A percentile compares a stretch with the other conserved stretches of the same genome.
Conservation (phyloP, 2,888 invertebrate genomes). For the Apoderus coryli region DNA sequence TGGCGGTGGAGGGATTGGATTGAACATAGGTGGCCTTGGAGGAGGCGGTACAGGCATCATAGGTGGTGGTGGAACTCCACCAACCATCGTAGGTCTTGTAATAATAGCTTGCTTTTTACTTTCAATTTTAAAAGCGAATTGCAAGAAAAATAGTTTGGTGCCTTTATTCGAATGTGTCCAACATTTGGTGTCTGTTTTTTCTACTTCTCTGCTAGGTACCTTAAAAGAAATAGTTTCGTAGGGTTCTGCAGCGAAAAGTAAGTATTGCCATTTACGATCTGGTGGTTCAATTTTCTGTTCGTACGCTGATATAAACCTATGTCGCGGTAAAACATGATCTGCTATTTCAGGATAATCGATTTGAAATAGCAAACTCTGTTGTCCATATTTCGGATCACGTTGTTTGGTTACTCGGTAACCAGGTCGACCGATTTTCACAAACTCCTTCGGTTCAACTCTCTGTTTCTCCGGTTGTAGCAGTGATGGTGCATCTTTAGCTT, state of each 20-base stretch:
- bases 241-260: conserved; percentile 96
- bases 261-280: conserved; percentile 98
- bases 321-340: conserved; percentile 77
- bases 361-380: conserved; percentile 95
- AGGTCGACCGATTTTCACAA: conserved; percentile 98
- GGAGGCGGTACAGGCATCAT: conserved; percentile 45
- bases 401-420: conserved; percentile 99
- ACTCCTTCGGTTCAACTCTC: conserved; percentile 94
- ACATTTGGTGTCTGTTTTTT: conserved; percentile 92
- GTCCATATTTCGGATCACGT: conserved; percentile 85
- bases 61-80: conserved; percentile 51
- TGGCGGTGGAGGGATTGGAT: conserved; percentile 57
- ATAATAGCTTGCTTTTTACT: conserved; percentile 42
- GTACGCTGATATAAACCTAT: conserved; percentile 99
- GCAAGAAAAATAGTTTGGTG: conserved; percentile 95
- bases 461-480: conserved; percentile 91
- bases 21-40: conserved; percentile 43
- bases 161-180: conserved; percentile 99
- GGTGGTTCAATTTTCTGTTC: conserved; percentile 99
- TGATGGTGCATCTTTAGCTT: conserved; percentile 93
- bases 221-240: conserved; percentile 99
- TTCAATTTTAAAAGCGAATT: conserved; percentile 91
- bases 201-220: conserved; percentile 96
- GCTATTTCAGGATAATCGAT: conserved; percentile 89
- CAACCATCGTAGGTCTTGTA: conserved; percentile 12